Conservation (phyloP, 2,113 vertebrate species). For the Poeciliopsis prolifica region DNA sequence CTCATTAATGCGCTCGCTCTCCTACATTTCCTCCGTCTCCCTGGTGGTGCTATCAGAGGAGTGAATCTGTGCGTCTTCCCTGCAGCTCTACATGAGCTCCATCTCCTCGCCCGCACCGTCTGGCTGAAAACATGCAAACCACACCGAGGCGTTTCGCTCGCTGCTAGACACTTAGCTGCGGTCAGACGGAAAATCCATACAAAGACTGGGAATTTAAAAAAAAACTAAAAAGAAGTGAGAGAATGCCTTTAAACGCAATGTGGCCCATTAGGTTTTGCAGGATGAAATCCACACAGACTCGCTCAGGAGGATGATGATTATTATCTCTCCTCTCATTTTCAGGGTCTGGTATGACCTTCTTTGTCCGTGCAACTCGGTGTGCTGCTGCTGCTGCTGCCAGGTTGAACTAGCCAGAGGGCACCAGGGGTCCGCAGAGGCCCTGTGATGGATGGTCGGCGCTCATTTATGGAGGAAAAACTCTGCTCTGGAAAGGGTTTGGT, state of each 20-base stretch:
- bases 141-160: constrained; percentile 38
- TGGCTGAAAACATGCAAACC: constrained; percentile 42
- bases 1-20: constrained; percentile 6
- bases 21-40: constrained; percentile 18
- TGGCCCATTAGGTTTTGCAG: constrained; percentile 33
- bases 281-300: constrained; percentile 18
- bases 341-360: constrained; percentile 68
- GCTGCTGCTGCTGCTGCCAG: constrained; percentile 44
- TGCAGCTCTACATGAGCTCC: constrained; percentile 51
- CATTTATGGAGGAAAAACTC: constrained; percentile 51
- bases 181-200: constrained; percentile 62
- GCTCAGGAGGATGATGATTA: constrained; percentile 56
- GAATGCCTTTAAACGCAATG: constrained; percentile 29
- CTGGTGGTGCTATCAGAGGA: constrained; percentile 38
- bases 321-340: constrained; percentile 69
- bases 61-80: constrained; percentile 50
- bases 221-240: neutral
- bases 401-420: constrained; percentile 70
- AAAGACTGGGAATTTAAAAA: neutral
- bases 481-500: constrained; percentile 21
- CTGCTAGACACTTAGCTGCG: constrained; percentile 30
- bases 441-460: constrained; percentile 68
- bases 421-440: constrained; percentile 49
- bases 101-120: constrained; percentile 30
- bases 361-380: constrained; percentile 49